Evolutionary conservation across 2,797 vertebrate genomes (phyloP), one percentile per base, ranked within the genome.

Genomic region (Sphenodon punctatus): DNA sequence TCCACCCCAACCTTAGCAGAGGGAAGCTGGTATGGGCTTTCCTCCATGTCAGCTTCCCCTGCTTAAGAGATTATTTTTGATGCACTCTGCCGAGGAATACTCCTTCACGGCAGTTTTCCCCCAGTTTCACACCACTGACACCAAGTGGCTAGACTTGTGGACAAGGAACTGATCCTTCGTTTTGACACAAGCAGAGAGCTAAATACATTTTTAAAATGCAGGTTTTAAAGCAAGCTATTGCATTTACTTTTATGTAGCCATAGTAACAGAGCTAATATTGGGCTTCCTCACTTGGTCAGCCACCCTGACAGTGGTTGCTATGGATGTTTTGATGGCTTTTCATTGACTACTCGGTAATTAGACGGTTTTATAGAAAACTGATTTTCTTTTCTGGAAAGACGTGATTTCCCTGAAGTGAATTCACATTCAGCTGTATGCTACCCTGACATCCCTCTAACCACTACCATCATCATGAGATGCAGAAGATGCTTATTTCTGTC

Each of bases 191-290:
- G 69, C 25, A 67, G 58, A 76, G 60, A 58, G 34, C 75, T 55
- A 73, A 59, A 8, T 73, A 85, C 65, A 42, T 80, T 20, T 78
- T 75, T 89, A 66, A 85, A 84, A 65, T 65, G 1, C 77, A 89
- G 73, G 32, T 82, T 80, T 88, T 55, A 74, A 72, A 25, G 42
- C 23, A 55, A 91, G 73, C 25, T 69, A 69, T 41, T 64, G 70
- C 51, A 63, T 82, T 61, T 66, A 69, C 88, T 92, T 92, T 73
- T 55, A 77, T 58, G 90, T 87, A 92, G 53, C 75, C 85, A 86
- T 88, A 94, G 80, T 92, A 95, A 94, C 88, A 84, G 90, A 89
- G 69, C 80, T 92, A 82, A 90, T 59, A 80, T 67, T n/a, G 85
- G 60, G 46, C 25, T 80, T 90, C 78, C 87, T 79, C 71, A 81